Conservation (phyloP, 2,113 vertebrate genomes). For the Platycercus adscitus region DNA sequence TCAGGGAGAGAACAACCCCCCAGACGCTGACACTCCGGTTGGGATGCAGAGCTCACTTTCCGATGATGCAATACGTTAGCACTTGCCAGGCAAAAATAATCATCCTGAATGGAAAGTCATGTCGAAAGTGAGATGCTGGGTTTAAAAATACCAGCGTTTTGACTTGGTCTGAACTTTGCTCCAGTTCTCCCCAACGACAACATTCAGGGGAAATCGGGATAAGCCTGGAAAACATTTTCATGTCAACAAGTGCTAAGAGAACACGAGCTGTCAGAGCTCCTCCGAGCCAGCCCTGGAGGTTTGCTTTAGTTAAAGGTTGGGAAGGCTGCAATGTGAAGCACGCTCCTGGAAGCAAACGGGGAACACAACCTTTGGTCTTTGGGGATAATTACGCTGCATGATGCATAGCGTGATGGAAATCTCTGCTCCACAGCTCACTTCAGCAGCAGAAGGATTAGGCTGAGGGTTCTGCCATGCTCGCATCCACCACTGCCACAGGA, state of each 20-base stretch:
- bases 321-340: neutral
- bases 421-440: neutral
- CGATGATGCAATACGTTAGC: neutral
- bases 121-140: neutral
- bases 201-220: neutral
- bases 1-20: neutral
- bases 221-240: neutral
- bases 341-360: neutral
- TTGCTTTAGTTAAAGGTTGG: neutral
- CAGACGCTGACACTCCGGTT: neutral
- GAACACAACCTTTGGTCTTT: neutral
- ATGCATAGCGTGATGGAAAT: neutral
- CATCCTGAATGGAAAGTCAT: neutral
- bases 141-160: neutral
- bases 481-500: neutral
- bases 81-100: constrained; percentile 56
- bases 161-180: constrained; percentile 28
- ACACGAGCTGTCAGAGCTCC: fast-evolving
- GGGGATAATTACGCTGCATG: neutral
- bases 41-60: neutral
- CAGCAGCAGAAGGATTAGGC: neutral
- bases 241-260: neutral
- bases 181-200: neutral
- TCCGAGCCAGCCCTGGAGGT: neutral
- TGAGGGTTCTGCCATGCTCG: neutral